Evolutionary conservation across 2,113 vertebrate species (phyloP).

Genomic region (Scopus umbretta): DNA sequence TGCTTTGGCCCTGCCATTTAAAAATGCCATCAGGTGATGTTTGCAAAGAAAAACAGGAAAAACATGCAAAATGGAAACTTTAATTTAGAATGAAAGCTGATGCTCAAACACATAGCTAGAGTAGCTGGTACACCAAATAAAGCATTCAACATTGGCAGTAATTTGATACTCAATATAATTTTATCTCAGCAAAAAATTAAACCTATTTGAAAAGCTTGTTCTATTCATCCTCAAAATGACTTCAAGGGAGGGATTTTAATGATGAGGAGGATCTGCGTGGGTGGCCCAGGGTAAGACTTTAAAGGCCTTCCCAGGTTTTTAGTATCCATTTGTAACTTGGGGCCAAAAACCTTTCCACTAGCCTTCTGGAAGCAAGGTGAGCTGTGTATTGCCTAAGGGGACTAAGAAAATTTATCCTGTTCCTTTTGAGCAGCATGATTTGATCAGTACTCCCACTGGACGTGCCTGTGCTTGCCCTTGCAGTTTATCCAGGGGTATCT

Average conservation of each 20-base stretch:
- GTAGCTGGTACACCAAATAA: background rate
- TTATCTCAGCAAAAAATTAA: background rate
- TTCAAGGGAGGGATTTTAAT: background rate
- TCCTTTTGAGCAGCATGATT: background rate
- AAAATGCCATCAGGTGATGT: background rate
- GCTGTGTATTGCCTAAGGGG: background rate
- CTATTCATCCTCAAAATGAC: background rate
- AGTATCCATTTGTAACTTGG: background rate
- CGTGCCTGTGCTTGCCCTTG: background rate
- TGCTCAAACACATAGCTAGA: background rate
- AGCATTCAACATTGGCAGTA: background rate
- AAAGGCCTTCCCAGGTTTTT: background rate
- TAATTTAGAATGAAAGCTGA: background rate
- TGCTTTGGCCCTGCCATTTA: background rate
- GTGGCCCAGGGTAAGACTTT: background rate
- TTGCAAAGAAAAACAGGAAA: background rate
- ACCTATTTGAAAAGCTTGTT: background rate
- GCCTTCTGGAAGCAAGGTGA: background rate
- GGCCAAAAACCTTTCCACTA: background rate
- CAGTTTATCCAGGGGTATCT: background rate
- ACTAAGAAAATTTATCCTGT: background rate
- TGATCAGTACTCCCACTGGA: background rate
- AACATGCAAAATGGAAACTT: background rate
- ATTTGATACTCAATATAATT: background rate
- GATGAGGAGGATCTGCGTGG: background rate